Evolutionary conservation across 2,113 vertebrate genomes (phyloP).

Genomic region (Colaptes auratus): DNA sequence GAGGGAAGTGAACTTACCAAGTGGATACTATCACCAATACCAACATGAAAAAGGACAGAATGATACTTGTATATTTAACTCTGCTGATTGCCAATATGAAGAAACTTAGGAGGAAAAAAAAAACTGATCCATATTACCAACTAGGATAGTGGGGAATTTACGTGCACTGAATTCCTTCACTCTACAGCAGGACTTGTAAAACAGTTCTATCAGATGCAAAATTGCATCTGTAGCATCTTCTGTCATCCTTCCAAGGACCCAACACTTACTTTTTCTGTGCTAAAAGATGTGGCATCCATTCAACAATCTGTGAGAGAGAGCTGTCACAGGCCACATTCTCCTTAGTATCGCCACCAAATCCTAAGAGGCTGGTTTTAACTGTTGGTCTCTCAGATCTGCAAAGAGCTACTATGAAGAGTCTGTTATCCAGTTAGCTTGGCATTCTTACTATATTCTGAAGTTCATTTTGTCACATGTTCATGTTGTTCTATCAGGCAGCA

Average conservation of each 20-base stretch:
- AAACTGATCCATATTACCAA: background rate
- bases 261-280: slow-evolving; percentile 41
- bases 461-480: slow-evolving; percentile 68
- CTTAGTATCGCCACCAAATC: slow-evolving; percentile 46
- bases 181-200: slow-evolving; percentile 32
- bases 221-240: background rate
- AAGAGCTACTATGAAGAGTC: slow-evolving; percentile 1
- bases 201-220: background rate
- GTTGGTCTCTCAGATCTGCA: slow-evolving; percentile 50
- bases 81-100: slow-evolving; percentile 61
- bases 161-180: slow-evolving; percentile 54
- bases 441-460: slow-evolving; percentile 52
- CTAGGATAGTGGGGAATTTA: slow-evolving; percentile 17
- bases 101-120: slow-evolving; percentile 28
- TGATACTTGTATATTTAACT: slow-evolving; percentile 67
- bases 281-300: slow-evolving; percentile 58
- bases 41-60: slow-evolving; percentile 21
- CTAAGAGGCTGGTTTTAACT: slow-evolving; percentile 26
- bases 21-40: slow-evolving; percentile 12
- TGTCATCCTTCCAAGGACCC: slow-evolving; percentile 53
- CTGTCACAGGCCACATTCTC: slow-evolving; percentile 50
- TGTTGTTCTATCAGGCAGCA: slow-evolving; percentile 55
- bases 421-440: slow-evolving; percentile 52
- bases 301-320: slow-evolving; percentile 61
- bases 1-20: slow-evolving; percentile 42